Evolutionary conservation across 2,797 vertebrate genomes (phyloP), one percentile per base, ranked within the genome.

Genomic region (Lacerta bilineata): DNA sequence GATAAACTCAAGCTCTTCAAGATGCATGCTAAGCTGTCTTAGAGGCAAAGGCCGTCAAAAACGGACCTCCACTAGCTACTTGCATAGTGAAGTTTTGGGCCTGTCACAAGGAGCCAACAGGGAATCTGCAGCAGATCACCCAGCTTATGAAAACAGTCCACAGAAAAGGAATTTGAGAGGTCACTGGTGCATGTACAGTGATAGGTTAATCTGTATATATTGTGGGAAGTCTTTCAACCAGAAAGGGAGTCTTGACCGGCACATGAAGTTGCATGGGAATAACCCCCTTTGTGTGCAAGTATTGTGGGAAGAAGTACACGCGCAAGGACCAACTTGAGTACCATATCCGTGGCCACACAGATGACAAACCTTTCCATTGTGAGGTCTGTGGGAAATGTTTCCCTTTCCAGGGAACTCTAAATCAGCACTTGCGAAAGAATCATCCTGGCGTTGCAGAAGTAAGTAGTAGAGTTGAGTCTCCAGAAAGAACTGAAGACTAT

Each of bases 231-330:
- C 98, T 91, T 99, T 99, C 97, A 99, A 99, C 96, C 99, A 99
- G 97, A 99, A 99, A 94, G 99, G 99, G 85, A 99, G 99, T 94
- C 98, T 99, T 2, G 99, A 99, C 94, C 98, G 99, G 87, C 99
- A 99, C 96, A 99, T 99, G 99, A 98, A 99, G 25, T 95, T 99
- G 89, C 99, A 99, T 99, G 99, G 99, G 99, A 82, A 99, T 99
- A 95, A 99, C 99, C 50, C 99, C 99, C 23, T 99, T 99, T 6
- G 99, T 99, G 88, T 99, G 99, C 97, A 99, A 98, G 94, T 99
- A 98, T 94, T 99, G 99, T 64, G 99, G 99, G 93, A 99, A 99
- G 97, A 99, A 99, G 93, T 99, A 99, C 90, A 99, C 99, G 0
- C 98, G 99, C 93, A 99, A 99, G 97, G 99, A 99, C 97, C 99